Evolutionary conservation across 2,888 invertebrate species (phyloP), one percentile per base, ranked within the genome.

Genomic region (Eilema depressum): DNA sequence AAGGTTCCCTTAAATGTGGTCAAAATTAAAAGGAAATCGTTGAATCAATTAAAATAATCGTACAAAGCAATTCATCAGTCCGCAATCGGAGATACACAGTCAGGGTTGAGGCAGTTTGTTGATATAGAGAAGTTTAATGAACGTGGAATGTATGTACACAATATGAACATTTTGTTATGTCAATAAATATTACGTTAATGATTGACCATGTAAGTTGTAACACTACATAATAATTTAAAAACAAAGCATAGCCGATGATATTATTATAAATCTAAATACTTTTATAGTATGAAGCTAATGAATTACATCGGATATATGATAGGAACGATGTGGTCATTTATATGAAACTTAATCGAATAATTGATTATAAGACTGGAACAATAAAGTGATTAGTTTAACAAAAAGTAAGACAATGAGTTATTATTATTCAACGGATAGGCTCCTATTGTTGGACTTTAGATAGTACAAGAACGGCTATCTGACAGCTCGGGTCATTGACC

Each of bases 311-410:
- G 88, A 86, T 89, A 92, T 91, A 89, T 76, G 90, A 93, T 90
- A 89, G 83, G 90, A 91, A 84, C 82, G 86, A 84, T 86, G 85
- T 90, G 89, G 92, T 89, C 92, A 88, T 92, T 92, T 92, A 92
- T 92, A 90, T 88, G 92, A 91, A 93, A 94, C 89, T 89, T 93
- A 94, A 95, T 93, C 92, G 93, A 94, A 91, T 95, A 95, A 95
- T 95, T 95, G 95, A 95, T 95, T 95, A 93, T 91, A 91, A 89
- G 89, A 92, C 88, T 88, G 88, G 92, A 95, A 95, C 95, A 95
- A 95, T 95, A 92, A 93, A 95, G 93, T 94, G 94, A 95, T 95
- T 95, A 95, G 94, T 93, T 91, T 85, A 89, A 95, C 93, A 93
- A 94, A 94, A 95, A 92, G 91, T 91, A 91, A 92, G 94, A 95